Conservation (phyloP, 2,888 invertebrate species). For the Calameuta idolon region DNA sequence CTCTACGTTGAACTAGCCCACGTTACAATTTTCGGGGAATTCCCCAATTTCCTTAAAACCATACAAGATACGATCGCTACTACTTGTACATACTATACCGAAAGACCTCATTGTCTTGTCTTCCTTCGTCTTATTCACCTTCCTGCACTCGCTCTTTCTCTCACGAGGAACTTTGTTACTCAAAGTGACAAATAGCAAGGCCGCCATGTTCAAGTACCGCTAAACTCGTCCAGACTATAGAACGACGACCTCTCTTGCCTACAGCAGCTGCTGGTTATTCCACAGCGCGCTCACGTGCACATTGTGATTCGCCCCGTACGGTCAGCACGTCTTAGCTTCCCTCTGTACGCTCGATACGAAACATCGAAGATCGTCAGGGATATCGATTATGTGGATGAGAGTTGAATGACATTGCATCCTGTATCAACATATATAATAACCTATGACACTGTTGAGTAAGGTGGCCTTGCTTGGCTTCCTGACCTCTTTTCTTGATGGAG, state of each 20-base stretch:
- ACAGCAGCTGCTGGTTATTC: slow-evolving; percentile 19
- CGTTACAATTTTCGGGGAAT: not conserved
- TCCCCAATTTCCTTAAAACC: not conserved
- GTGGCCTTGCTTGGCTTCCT: slow-evolving; percentile 7
- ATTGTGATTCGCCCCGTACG: not conserved
- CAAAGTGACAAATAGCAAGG: not conserved
- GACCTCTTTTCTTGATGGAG: slow-evolving; percentile 10
- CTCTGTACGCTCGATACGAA: not conserved
- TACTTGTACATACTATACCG: not conserved
- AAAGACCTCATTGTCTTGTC: not conserved
- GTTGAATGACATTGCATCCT: slow-evolving; percentile 7
- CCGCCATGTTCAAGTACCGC: slow-evolving; percentile 7
- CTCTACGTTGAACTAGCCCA: not conserved
- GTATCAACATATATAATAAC: not conserved
- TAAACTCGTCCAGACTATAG: slow-evolving; percentile 13
- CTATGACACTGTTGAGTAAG: not conserved
- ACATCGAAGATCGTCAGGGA: not conserved
- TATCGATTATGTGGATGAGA: not conserved
- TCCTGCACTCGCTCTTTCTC: not conserved
- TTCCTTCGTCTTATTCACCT: not conserved
- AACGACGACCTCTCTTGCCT: slow-evolving; percentile 28
- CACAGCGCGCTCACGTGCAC: slow-evolving; percentile 19
- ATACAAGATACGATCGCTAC: not conserved
- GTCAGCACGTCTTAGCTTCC: not conserved
- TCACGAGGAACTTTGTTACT: not conserved